Conservation (phyloP, 2,888 invertebrate species). For the Yponomeuta cagnagella region DNA sequence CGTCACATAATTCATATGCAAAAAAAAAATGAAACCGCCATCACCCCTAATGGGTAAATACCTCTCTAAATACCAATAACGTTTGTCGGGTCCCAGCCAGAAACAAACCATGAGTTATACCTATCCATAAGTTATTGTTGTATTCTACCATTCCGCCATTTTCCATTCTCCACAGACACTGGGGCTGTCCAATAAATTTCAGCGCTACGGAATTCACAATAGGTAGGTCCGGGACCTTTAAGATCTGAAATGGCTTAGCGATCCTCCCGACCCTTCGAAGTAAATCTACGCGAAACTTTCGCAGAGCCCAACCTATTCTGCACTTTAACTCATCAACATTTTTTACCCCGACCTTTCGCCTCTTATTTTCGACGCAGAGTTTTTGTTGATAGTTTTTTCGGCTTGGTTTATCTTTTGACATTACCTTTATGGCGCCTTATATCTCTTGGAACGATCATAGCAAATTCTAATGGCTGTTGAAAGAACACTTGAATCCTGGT, state of each 20-base stretch:
- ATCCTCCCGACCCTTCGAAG: constrained; percentile 37
- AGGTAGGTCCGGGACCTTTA: constrained; percentile 56
- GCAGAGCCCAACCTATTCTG: constrained; percentile 48
- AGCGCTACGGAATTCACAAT: constrained; percentile 70
- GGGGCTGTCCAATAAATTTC: constrained; percentile 74
- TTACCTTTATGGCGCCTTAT: constrained; percentile 65
- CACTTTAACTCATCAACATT: constrained; percentile 40
- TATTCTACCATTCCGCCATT: constrained; percentile 72
- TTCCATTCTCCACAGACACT: constrained; percentile 75
- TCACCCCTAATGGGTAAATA: constrained; percentile 63
- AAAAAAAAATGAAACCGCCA: constrained; percentile 45
- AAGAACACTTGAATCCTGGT: constrained; percentile 41
- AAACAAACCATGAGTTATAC: constrained; percentile 76
- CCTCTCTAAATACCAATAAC: constrained; percentile 70
- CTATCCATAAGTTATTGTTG: constrained; percentile 66
- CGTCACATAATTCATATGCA: constrained; percentile 50
- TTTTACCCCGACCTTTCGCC: constrained; percentile 62
- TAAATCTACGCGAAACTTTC: constrained; percentile 37
- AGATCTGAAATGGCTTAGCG: constrained; percentile 58
- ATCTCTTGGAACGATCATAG: constrained; percentile 57
- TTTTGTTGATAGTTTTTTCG: constrained; percentile 68
- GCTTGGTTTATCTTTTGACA: constrained; percentile 62
- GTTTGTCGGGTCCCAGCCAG: constrained; percentile 72
- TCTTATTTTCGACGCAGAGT: constrained; percentile 56
- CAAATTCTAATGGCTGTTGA: constrained; percentile 65